These are phyloP conservation scores for Lithophane semibrunnea DNA, from an alignment of 2,888 invertebrate species.

Conservation along the genomic window DNA sequence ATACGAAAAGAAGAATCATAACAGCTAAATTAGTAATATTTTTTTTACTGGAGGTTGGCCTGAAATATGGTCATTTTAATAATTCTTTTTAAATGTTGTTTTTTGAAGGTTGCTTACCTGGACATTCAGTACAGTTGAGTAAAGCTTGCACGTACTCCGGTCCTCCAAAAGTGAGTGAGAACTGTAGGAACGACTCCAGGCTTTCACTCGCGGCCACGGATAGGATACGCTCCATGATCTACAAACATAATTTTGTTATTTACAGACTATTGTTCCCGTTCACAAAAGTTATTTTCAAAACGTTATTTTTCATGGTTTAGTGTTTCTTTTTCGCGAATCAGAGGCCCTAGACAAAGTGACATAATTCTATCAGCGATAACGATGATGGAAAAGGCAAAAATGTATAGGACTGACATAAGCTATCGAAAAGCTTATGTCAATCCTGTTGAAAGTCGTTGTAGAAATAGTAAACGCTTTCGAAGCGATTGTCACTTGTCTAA, in stretches of 20 bases:
- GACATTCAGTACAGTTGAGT: slow-evolving; percentile 94
- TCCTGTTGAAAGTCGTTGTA: no score
- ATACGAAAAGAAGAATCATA: no score
- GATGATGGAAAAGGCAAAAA: no score
- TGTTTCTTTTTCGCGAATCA: background rate
- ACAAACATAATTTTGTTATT: slow-evolving; percentile 59
- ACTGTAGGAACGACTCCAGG: slow-evolving; percentile 95
- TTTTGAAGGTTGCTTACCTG: slow-evolving; percentile 80
- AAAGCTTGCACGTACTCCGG: slow-evolving; percentile 96
- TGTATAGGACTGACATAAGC: no score
- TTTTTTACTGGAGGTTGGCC: no score
- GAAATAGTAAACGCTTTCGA: no score
- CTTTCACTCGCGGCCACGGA: slow-evolving; percentile 97
- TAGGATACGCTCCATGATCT: slow-evolving; percentile 98
- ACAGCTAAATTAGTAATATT: background rate
- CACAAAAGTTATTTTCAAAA: background rate
- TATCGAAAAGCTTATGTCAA: no score
- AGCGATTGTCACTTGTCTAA: no score
- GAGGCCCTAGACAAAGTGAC: no score
- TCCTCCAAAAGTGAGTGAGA: slow-evolving; percentile 97
- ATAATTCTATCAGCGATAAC: no score
- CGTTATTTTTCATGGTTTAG: background rate
- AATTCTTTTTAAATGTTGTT: no score
- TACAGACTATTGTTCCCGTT: background rate
- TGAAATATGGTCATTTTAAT: no score